A percentile compares a stretch with the other conserved stretches of the same genome.
Conservation (phyloP, 2,113 vertebrate genomes). For the Oreotrochilus melanogaster region DNA sequence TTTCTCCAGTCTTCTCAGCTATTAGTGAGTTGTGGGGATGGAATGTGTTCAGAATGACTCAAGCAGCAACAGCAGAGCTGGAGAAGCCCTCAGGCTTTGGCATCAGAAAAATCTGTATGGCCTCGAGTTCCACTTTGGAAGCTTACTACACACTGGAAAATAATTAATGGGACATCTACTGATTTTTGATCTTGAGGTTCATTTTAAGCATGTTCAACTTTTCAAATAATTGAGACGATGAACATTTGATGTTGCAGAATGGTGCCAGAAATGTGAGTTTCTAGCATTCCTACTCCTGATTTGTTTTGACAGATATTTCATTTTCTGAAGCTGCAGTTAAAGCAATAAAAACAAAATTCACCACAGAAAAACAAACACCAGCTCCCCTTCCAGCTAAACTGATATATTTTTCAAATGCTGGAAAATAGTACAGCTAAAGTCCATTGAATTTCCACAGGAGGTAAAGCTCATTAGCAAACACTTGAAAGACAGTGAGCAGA, state of each 20-base stretch:
- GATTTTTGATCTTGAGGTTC: constrained; percentile 3
- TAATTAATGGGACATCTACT: constrained; percentile 7
- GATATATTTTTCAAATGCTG: constrained; percentile 13
- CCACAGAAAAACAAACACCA: constrained; percentile 63
- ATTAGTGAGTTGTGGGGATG: not conserved
- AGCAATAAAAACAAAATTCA: constrained; percentile 59
- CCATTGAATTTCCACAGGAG: constrained; percentile 60
- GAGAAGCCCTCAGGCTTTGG: constrained; percentile 47
- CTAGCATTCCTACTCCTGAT: constrained; percentile 8
- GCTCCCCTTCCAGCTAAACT: constrained; percentile 50
- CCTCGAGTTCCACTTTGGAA: not conserved
- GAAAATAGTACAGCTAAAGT: constrained; percentile 9
- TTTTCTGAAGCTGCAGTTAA: constrained; percentile 53
- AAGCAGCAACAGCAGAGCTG: not conserved
- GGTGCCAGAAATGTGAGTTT: not conserved
- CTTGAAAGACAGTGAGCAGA: constrained; percentile 68
- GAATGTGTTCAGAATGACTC: not conserved
- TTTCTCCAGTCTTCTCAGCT: not conserved
- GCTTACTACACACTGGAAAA: not conserved
- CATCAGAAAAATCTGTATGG: not conserved
- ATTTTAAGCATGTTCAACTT: not conserved
- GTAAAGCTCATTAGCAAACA: constrained; percentile 47
- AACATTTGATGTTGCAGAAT: not conserved
- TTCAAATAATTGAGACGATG: not conserved
- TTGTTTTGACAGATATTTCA: constrained; percentile 55